Conservation (phyloP, 2,888 invertebrate species). For the Odontocolon sp. region DNA sequence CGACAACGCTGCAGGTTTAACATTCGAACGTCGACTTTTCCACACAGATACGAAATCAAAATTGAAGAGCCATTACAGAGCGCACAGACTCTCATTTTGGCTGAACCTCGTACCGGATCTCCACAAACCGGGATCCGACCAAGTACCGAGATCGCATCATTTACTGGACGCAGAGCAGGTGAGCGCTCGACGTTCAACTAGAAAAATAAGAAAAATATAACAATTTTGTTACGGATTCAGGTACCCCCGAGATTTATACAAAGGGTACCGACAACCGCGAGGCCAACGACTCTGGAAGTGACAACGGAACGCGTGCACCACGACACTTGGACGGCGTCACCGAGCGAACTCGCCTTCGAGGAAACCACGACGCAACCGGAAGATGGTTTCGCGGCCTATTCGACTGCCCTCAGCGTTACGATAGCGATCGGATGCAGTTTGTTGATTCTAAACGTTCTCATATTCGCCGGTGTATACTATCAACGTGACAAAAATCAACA, state of each 20-base stretch:
- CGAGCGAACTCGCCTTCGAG: slow-evolving; percentile 76
- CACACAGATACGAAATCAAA: slow-evolving; percentile 92
- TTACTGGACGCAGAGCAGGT: slow-evolving; percentile 88
- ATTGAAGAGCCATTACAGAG: slow-evolving; percentile 95
- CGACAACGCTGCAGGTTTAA: not conserved
- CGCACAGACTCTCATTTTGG: slow-evolving; percentile 97
- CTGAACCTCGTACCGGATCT: slow-evolving; percentile 95
- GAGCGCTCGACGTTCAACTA: not conserved
- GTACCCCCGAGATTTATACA: slow-evolving; percentile 78
- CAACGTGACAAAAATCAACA: slow-evolving; percentile 91
- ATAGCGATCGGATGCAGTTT: slow-evolving; percentile 97
- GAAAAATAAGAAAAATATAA: not conserved
- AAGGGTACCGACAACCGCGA: slow-evolving; percentile 75
- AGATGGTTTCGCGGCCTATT: slow-evolving; percentile 94
- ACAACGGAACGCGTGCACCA: slow-evolving; percentile 71
- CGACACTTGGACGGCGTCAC: slow-evolving; percentile 71
- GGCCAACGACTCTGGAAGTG: slow-evolving; percentile 73
- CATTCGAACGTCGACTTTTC: not conserved
- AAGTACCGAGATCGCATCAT: slow-evolving; percentile 92
- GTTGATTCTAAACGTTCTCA: slow-evolving; percentile 94
- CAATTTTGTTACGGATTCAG: slow-evolving; percentile 59
- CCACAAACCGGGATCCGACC: slow-evolving; percentile 93
- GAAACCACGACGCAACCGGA: slow-evolving; percentile 83
- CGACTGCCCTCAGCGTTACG: slow-evolving; percentile 94
- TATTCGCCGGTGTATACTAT: slow-evolving; percentile 97